Base-by-base conservation (phyloP, 2,888 invertebrate genomes). In the Lithophane ornitopus region DNA sequence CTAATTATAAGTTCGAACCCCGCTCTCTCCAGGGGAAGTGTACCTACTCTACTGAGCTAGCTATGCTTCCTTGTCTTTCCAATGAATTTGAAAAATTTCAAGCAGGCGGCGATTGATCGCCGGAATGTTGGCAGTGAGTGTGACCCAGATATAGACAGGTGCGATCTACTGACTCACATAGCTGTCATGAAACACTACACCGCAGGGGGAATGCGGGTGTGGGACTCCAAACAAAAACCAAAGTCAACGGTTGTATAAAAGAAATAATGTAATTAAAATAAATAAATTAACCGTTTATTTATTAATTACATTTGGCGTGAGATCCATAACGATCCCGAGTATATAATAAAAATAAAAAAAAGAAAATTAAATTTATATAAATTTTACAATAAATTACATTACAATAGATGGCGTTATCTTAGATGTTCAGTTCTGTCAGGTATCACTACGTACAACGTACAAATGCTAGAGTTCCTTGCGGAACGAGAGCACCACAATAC, bases 261-360 rank as follows among this genome's bases (percentile, higher is more conserved):
- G 96, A 96, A 96, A 95, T 94, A 91, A 94, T 96, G 96, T 96
- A 96, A 97, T 97, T 97, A 96, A 96, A 97, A 97, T 97, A 97
- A 97, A 97, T 97, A 97, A 97, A 97, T 97, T 96, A 96, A 95
- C 95, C 93, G 96, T 96, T 97, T 97, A 97, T 97, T 97, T 96
- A 97, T 97, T 96, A 96, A 97, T 96, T 96, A 96, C 96, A 96
- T 95, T 93, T 95, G 96, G 96, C 95, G 92, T 95, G 96, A 96
- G 96, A 95, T 96, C 96, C 96, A 96, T 95, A 95, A 95, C 95
- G 96, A 96, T 94, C 96, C 94, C 96, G 94, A 93, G 94, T 95
- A 94, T 96, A 95, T 96, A 96, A 96, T 96, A 96, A 96, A 96
- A 96, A 96, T 94, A 95, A 94, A 94, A 95, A 95, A 95, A 90